Base-by-base conservation (phyloP, 2,888 invertebrate genomes). In the Heliconius erato region DNA sequence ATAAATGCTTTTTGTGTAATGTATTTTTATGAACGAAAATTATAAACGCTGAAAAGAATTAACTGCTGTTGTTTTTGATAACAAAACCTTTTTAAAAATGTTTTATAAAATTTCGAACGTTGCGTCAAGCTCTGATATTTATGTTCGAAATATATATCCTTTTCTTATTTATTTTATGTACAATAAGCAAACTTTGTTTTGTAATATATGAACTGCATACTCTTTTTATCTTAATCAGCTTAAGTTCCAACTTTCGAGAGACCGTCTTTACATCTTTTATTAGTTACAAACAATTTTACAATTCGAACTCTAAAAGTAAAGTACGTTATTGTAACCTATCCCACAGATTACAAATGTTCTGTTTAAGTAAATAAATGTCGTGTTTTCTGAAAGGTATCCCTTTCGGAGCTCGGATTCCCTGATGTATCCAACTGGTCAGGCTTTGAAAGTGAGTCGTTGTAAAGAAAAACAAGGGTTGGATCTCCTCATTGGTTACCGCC, bases 401-500 rank as follows among this genome's bases (percentile, higher is more conserved):
- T 40, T 40, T 40, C 40, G 80, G 82, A 72, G 19, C 26, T 81
- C 59, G 76, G 81, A 83, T 83, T 84, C 83, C 84, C 85, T 77
- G 80, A 87, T 87, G 92, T 91, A 88, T 89, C 88, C 86, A 84
- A 87, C 87, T 89, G 93, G 93, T 89, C 94, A 92, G 89, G 88
- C 88, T 90, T 89, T 88, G 91, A 91, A 92, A 94, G 91, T 91
- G 91, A 95, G 92, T 91, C 92, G 94, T 94, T 92, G 91, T 91
- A 89, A 94, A 93, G 91, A 91, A 94, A 94, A 95, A 95, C 94
- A 95, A 92, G 95, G 95, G 95, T 91, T 90, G 88, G 89, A 92
- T 92, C 91, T 89, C 87, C 91, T 94, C 92, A 94, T 96, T 93
- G 90, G 89, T 86, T 88, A 90, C 87, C 95, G 86, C 90, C 90